Evolutionary conservation across 2,888 invertebrate genomes (phyloP), one percentile per base, ranked within the genome.

Genomic region (Chouioia cunea): DNA sequence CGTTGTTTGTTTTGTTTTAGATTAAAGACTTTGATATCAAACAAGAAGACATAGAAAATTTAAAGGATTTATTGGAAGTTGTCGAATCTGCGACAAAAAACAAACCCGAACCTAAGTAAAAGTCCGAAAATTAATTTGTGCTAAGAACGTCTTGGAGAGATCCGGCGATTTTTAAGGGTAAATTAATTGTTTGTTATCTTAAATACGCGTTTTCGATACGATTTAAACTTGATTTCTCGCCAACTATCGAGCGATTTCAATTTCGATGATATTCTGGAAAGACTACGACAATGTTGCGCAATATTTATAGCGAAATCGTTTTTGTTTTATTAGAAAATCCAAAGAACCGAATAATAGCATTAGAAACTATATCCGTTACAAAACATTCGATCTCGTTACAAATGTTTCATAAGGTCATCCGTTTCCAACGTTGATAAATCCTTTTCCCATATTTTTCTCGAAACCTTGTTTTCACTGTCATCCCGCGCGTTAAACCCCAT

Each of bases 81-180:
- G 91, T 92, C 60, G 90, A 90, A 77, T 89, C 90, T 76, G 90
- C 91, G 83, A 88, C 86, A 47, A 89, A 86, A 79, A 81, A 15
- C 58, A 76, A 74, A 74, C 57, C 18, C 16, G 77, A 78, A 8
- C 36, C 54, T 0, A 76, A 77, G 59, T 77, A 73, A 73, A 56
- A 10, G 10, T 2, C 15, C n/a, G 53, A 23, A 53, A 23, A 23
- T 53, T 53, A 23, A n/a, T 18, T 23, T 15, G n/a, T 23, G 4
- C 22, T 53, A 4, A n/a, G 22, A 23, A 52, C 20, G 12, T 20
- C 36, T 36, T 36, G 10, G 12, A 36, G 12, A 1, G 36, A 3
- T 36, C 36, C 1, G 10, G 36, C 12, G 36, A 36, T 36, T 36
- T 36, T 36, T 3, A 36, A 36, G 6, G 12, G 36, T 36, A 36